Conservation (phyloP, 1,140 invertebrate genomes). For the Oppia nitens region DNA sequence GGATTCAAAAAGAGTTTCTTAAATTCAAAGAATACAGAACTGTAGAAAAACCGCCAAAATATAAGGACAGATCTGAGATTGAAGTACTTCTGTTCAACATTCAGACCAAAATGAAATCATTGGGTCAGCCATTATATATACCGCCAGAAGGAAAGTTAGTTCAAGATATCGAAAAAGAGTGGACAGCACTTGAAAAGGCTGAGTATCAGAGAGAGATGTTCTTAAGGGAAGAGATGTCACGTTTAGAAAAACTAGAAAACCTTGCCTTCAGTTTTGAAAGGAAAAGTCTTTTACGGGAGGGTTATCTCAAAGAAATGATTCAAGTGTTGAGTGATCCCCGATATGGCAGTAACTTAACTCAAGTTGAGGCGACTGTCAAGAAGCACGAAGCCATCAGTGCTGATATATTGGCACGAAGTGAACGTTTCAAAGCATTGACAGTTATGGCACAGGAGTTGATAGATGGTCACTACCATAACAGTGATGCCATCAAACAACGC, state of each 20-base stretch:
- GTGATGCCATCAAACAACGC: slow-evolving; percentile 53
- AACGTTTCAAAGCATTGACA: slow-evolving; percentile 79
- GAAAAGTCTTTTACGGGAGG: slow-evolving; percentile 76
- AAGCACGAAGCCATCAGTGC: slow-evolving; percentile 97
- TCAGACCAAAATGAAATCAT: slow-evolving; percentile 82
- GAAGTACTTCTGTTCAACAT: slow-evolving; percentile 93
- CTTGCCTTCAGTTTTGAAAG: slow-evolving; percentile 88
- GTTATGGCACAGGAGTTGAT: slow-evolving; percentile 79
- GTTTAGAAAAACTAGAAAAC: slow-evolving; percentile 85
- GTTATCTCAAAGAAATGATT: slow-evolving; percentile 95
- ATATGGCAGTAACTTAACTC: slow-evolving; percentile 69
- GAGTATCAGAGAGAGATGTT: slow-evolving; percentile 88
- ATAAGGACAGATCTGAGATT: slow-evolving; percentile 88
- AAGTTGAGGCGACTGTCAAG: slow-evolving; percentile 92
- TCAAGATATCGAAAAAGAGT: slow-evolving; percentile 80
- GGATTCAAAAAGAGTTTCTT: slow-evolving; percentile 74
- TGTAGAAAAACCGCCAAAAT: slow-evolving; percentile 94
- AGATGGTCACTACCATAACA: slow-evolving; percentile 74
- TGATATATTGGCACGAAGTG: slow-evolving; percentile 77
- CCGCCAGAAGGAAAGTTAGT: slow-evolving; percentile 75
- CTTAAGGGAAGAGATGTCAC: slow-evolving; percentile 67
- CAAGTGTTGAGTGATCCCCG: slow-evolving; percentile 81
- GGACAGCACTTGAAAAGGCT: slow-evolving; percentile 78
- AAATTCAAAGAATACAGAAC: slow-evolving; percentile 90
- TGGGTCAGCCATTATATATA: slow-evolving; percentile 70